Evolutionary conservation across 2,113 vertebrate genomes (phyloP), one percentile per base, ranked within the genome.

Genomic region (Rhinopomastus cyanomelas): DNA sequence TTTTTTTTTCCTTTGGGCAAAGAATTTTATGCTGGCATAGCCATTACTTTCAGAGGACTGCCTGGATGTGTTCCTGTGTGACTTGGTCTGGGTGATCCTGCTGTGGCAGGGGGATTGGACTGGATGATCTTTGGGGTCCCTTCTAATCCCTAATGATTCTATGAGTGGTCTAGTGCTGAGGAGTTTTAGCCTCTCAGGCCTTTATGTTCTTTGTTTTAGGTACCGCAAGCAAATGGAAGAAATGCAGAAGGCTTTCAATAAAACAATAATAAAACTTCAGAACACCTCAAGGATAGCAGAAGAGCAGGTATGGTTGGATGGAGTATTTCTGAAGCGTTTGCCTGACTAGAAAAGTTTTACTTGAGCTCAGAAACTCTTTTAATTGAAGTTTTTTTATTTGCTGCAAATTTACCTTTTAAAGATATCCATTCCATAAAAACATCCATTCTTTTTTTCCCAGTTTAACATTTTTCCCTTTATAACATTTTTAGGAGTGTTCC

Each of bases 201-300:
- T 74, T 46, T 57, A 22, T 8, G 4, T 16, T 32, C 30, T 79
- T 30, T 66, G 81, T 93, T 92, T 52, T 59, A 99, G 99, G 91
- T 99, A 99, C 87, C 98, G 99, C 75, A 99, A 99, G 95, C 99
- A 99, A 97, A 99, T 99, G 99, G 99, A 99, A 93, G 99, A 99
- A 98, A 99, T 99, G 99, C 99, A 99, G 94, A 98, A 98, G 93
- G 99, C 99, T 36, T 99, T 99, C 92, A 99, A 99, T 95, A 99
- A 99, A 96, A 99, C 99, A 89, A 99, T 99, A 97, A 98, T 99
- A 95, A 99, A 99, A 87, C 98, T 99, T 95, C 99, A 99, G 96
- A 99, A 99, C 97, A 99, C 99, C 60, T 99, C 99, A 85, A 98
- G 98, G 96, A 98, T 99, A 32, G 99, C 99, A 65, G 98, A 99